Conservation (phyloP, 2,888 invertebrate species). For the Spialia ferax region DNA sequence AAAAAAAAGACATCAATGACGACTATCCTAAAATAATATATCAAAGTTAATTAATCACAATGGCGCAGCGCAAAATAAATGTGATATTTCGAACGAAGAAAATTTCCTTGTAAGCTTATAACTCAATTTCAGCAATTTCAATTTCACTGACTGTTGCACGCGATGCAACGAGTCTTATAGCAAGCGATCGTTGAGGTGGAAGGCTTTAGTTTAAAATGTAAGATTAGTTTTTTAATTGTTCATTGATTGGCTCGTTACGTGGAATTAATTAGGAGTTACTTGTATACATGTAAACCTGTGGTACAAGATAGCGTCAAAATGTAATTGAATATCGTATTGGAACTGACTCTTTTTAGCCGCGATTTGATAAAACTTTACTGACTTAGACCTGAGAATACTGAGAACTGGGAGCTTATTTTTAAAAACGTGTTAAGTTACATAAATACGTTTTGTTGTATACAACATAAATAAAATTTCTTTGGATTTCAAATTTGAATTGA, state of each 20-base stretch:
- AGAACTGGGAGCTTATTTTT: no score
- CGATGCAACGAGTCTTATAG: constrained; percentile 20
- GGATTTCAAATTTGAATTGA: no score
- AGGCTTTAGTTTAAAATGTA: constrained; percentile 26
- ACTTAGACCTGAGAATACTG: no score
- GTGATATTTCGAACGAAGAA: not conserved
- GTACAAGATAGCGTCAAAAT: no score
- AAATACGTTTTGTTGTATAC: no score
- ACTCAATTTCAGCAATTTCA: constrained; percentile 28
- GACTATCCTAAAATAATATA: not conserved
- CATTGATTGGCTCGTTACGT: not conserved
- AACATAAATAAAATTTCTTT: no score
- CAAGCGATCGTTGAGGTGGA: constrained; percentile 10
- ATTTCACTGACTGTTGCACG: constrained; percentile 25
- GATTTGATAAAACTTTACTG: no score
- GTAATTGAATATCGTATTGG: no score
- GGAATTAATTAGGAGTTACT: not conserved
- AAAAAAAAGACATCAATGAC: not conserved
- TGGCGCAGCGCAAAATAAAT: not conserved
- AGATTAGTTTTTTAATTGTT: constrained; percentile 18
- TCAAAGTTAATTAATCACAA: not conserved
- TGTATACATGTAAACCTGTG: no score
- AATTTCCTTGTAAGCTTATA: constrained; percentile 24
- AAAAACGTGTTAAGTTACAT: no score
- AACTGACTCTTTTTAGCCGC: no score